Base-by-base conservation (phyloP, 2,797 vertebrate species). In the Simalia tracyae region DNA sequence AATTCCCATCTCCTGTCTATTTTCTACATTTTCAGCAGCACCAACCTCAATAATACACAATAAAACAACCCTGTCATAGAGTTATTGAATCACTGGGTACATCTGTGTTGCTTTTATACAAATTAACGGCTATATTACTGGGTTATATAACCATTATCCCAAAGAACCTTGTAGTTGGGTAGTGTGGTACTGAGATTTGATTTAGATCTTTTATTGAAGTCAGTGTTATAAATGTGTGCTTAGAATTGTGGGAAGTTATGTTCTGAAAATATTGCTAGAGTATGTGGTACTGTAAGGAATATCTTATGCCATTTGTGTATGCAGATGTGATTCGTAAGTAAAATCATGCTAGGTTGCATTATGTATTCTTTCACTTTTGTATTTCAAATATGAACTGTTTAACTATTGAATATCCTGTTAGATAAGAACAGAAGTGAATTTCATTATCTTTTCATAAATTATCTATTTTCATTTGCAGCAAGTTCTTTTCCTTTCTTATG, bases 401-500 rank as follows among this genome's bases (percentile, higher is more conserved):
- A 31, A 56, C 56, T 6, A 54, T 81, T 81, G 19, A 76, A 42
- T 46, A 76, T 42, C 19, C 66, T 31, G 66, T 68, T 72, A 15
- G 42, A 22, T 76, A 22, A 42, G 68, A 76, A 76, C 24, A 88
- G 85, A 94, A 90, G 24, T 91, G 60, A 87, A 14, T 57, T 91
- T 31, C 46, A 42, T 59, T 88, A 14, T 24, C 28, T n/a, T 95
- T 63, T 92, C 91, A 85, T 61, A 95, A 94, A 92, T 11, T 81
- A 42, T 19, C 50, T 59, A 56, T 76, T 92, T 64, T 88, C 61
- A 26, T 84, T 93, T 89, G 5, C 95, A 95, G 96, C 66, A 2
- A 22, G 0, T 90, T 94, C 26, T 89, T 84, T 72, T 28, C 8
- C 91, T 22, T 95, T 93, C 91, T 36, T 92, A 96, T 93, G 91